Percentiles rank a stretch among this genome's conserved stretches.
Evolutionary conservation across 2,797 vertebrate genomes (phyloP).

Genomic region (Chaunax sp.): DNA sequence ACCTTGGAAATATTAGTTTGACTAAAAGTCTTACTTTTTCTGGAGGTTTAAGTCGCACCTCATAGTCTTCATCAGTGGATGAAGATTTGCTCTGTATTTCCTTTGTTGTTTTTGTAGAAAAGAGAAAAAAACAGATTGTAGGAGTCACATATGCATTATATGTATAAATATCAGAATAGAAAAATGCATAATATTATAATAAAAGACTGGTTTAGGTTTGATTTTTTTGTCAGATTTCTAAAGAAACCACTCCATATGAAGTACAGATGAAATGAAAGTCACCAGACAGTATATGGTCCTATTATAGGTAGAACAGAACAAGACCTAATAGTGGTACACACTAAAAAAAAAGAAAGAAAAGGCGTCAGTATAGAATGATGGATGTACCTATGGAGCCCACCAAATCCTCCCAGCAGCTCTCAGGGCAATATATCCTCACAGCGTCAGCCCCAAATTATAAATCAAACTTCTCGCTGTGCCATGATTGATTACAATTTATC

Average conservation of each 20-base stretch:
- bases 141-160: background rate
- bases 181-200: background rate
- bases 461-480: conserved; percentile 78
- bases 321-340: conserved; percentile 61
- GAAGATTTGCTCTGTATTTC: background rate
- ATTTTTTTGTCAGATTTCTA: conserved; percentile 9
- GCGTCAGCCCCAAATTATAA: conserved; percentile 80
- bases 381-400: conserved; percentile 71
- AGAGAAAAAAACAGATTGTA: background rate
- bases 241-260: conserved; percentile 5
- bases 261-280: conserved; percentile 13
- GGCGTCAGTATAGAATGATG: conserved; percentile 74
- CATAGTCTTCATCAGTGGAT: background rate
- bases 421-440: conserved; percentile 72
- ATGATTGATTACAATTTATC: conserved; percentile 84
- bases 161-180: background rate
- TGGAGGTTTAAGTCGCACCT: background rate
- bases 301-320: conserved; percentile 57
- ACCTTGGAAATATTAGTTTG: too few relatives aligned
- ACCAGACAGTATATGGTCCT: conserved; percentile 36
- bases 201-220: background rate
- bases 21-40: background rate
- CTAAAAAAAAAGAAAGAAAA: conserved; percentile 55
- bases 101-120: too few relatives aligned
- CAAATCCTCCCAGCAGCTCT: conserved; percentile 76